A percentile compares a stretch with the other conserved stretches of the same genome.
These are phyloP conservation scores for Acanthornis magna DNA, from an alignment of 2,797 vertebrate species.

Conservation along the genomic window DNA sequence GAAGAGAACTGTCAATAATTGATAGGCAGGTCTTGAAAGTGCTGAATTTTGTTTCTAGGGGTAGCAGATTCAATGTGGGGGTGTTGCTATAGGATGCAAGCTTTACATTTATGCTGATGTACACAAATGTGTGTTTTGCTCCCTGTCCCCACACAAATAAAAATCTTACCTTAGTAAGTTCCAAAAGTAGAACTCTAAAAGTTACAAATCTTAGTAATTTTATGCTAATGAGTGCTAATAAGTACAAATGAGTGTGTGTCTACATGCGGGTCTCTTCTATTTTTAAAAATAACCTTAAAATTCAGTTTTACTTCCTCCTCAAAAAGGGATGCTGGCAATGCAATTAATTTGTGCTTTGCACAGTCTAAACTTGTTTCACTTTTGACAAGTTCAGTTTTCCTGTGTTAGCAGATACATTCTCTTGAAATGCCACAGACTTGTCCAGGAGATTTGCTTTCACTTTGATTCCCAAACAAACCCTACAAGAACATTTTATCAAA, in stretches of 20 bases:
- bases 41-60: background rate
- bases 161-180: background rate
- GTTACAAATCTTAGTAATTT: background rate
- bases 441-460: background rate
- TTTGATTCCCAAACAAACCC: background rate
- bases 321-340: background rate
- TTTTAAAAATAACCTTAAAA: background rate
- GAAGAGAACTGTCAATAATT: background rate
- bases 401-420: fast-evolving
- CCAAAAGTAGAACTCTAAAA: background rate
- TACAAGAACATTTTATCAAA: background rate
- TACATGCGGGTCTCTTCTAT: background rate
- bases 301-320: background rate
- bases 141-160: background rate
- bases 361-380: background rate
- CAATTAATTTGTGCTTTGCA: background rate
- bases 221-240: background rate
- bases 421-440: background rate
- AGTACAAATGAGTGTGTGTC: background rate
- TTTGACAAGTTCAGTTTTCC: background rate
- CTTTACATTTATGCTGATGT: background rate
- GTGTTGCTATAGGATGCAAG: background rate
- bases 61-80: background rate
- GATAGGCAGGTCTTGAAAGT: background rate
- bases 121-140: background rate